Base-by-base conservation (phyloP, 1,140 invertebrate genomes). In the Holcopasites calliopsidis region DNA sequence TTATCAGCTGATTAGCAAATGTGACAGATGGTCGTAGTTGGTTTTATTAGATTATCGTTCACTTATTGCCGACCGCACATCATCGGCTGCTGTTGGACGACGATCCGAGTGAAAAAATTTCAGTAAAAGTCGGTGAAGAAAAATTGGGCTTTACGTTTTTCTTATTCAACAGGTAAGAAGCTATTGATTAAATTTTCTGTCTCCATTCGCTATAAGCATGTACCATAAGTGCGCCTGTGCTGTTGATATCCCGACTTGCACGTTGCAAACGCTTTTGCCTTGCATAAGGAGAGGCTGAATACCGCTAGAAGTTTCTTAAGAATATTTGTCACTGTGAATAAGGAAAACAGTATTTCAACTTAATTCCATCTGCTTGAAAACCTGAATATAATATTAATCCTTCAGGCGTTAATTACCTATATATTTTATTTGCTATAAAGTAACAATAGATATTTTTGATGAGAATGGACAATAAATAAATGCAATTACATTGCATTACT, bases 1-100 rank as follows among this genome's bases (percentile, higher is more conserved):
- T 90, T 90, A 91, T 90, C 89, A 86, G 64, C 73, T 87, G 87
- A 89, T 90, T 88, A 87, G 78, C 62, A 62, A 38, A 70, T 52
- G 75, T 62, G 72, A 86, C 89, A 90, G 86, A 90, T 91, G 90
- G 88, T 65, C 77, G 42, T 28, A 44, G 81, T 85, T 79, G 66
- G 76, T 77, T 87, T 84, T 84, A 88, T 84, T 82, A 85, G 87
- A 88, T 89, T 89, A 89, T 84, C 86, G 64, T 76, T 47, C 75
- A 85, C 77, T 85, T 80, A 78, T 80, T 86, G 84, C 81, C 62
- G 61, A 69, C 11, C 54, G 7, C n/a, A 26, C 1, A 80, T 54
- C 38, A 38, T 57, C 21, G 40, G 33, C 10, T 33, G 54, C 16
- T 7, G 38, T 75, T 35, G 23, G 38, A 26, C 79, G 60, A 62